These are phyloP conservation scores for Whitmania pigra DNA, from an alignment of 1,140 invertebrate genomes.

Conservation along the genomic window DNA sequence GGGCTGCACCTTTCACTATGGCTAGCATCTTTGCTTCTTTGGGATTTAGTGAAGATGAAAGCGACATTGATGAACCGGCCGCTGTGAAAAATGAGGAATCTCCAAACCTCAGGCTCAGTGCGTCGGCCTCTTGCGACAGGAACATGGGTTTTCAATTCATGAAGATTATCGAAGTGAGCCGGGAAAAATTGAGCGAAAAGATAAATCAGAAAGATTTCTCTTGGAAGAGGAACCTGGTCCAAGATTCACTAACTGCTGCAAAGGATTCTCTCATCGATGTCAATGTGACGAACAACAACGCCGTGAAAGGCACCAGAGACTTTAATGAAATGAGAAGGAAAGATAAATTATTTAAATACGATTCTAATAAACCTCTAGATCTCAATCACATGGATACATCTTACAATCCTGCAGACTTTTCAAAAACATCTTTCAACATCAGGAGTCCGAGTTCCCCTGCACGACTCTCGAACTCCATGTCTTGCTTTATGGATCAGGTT, in stretches of 20 bases:
- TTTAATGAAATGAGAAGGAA: background rate
- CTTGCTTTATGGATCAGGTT: slow-evolving; percentile 1
- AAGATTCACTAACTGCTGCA: background rate
- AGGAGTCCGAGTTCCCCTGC: slow-evolving; percentile 26
- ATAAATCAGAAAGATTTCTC: slow-evolving; percentile 8
- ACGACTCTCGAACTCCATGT: slow-evolving; percentile 15
- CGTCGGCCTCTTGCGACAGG: background rate
- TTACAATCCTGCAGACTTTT: slow-evolving; percentile 12
- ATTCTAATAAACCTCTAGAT: too few species aligned
- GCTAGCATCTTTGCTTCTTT: slow-evolving; percentile 39
- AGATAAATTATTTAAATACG: background rate
- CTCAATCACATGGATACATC: slow-evolving; percentile 8
- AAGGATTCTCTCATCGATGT: background rate
- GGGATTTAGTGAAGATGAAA: slow-evolving; percentile 33
- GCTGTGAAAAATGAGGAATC: slow-evolving; percentile 21
- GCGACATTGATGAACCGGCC: slow-evolving; percentile 33
- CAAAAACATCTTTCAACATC: slow-evolving; percentile 22
- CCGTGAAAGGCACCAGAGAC: background rate
- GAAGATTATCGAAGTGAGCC: slow-evolving; percentile 1
- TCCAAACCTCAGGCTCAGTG: background rate
- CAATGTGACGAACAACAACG: slow-evolving; percentile 3
- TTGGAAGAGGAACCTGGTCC: background rate
- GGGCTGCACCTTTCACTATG: slow-evolving; percentile 39
- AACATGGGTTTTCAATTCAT: slow-evolving; percentile 3
- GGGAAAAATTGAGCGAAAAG: slow-evolving; percentile 10